Evolutionary conservation across 2,797 vertebrate genomes (phyloP), one percentile per base, ranked within the genome.

Genomic region (Pseudopleuronectes americanus): DNA sequence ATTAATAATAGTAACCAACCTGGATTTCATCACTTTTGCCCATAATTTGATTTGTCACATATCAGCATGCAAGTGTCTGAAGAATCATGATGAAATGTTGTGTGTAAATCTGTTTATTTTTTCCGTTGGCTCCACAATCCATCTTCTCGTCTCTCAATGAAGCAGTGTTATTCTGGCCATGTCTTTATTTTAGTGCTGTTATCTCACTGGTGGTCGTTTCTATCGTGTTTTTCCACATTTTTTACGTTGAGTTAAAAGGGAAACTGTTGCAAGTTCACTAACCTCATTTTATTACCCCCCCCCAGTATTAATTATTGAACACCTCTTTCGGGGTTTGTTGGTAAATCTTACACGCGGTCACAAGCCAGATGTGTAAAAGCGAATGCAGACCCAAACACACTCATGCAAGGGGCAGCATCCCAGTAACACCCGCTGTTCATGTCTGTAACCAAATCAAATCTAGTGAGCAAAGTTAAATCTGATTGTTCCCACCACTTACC

Each of bases 231-330:
- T 79, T 85, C 48, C 68, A 81, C 87, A 67, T 79, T 90, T 93
- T 45, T 43, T 91, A 51, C 84, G 89, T 93, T 93, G 82, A 91
- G 81, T 93, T 94, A 90, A 94, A 93, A 93, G 92, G 92, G 92
- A 92, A 90, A 92, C 89, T 91, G 89, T 86, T 91, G 89, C 74
- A 90, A 90, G 86, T 90, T 94, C 88, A 82, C 84, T 23, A 52
- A 77, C 69, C 67, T 80, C 57, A 57, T 62, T 47, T 78, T 72
- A 64, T 6, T 17, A 52, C 26, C 47, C 52, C 57, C 26, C 47
- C 52, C 51, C 54, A 1, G 26, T 73, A 21, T 52, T 45, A 63
- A 78, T 87, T 74, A n/a, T 69, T 62, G 65, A 60, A 63, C 43
- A 45, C 43, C 4, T 45, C 17, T 45, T 13, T 41, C 56, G 56